These are phyloP conservation scores for Takifugu ocellatus DNA, from an alignment of 2,797 vertebrate species.

Conservation along the genomic window DNA sequence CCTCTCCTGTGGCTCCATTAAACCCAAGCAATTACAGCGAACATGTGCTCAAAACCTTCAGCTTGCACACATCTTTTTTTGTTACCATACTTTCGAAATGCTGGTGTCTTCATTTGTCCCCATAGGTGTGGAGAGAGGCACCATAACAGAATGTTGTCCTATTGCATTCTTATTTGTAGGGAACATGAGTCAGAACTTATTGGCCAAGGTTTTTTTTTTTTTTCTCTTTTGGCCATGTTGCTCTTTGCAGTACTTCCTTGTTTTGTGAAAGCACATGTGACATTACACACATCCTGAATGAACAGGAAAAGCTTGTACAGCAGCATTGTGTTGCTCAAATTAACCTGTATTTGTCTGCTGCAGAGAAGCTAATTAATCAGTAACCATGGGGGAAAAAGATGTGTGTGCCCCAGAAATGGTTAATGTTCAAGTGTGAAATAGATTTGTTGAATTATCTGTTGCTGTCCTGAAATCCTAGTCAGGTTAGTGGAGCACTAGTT, in stretches of 20 bases:
- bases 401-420: neutral
- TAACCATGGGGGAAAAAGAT: constrained; percentile 39
- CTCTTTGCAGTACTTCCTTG: constrained; percentile 5
- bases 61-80: neutral
- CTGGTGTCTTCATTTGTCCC: neutral
- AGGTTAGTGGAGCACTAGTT: too few relatives aligned
- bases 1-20: too few relatives aligned
- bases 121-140: constrained; percentile 26
- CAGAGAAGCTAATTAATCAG: constrained; percentile 61
- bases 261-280: constrained; percentile 15
- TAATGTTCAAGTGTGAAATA: too few relatives aligned
- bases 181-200: constrained; percentile 19
- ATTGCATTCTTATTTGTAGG: constrained; percentile 53
- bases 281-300: constrained; percentile 17
- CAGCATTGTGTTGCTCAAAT: constrained; percentile 32
- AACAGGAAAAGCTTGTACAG: constrained; percentile 66
- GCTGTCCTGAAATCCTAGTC: too few relatives aligned
- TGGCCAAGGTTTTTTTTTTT: constrained; percentile 28
- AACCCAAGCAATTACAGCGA: too few relatives aligned
- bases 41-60: neutral
- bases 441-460: too few relatives aligned
- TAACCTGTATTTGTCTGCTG: neutral
- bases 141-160: constrained; percentile 47
- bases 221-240: constrained; percentile 12
- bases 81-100: neutral